phyloP scores from a whole-genome alignment of 2,888 invertebrate species.

The Villa cingulata region DNA sequence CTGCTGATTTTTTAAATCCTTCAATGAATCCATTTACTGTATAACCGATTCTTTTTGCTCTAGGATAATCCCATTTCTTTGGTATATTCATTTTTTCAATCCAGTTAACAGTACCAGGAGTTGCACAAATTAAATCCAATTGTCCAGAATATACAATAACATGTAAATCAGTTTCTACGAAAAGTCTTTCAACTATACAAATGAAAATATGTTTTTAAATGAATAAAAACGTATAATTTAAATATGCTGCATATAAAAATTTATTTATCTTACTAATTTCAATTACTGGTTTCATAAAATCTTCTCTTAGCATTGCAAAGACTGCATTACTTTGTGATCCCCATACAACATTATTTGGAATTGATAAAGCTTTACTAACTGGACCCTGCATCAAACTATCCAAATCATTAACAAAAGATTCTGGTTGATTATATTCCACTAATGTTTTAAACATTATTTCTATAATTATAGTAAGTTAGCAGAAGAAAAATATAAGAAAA shows the following conservation, averaged over 20 bases:
- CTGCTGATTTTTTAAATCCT: conserved; percentile 55
- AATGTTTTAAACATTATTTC: too few relatives aligned
- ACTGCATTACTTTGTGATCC: conserved; percentile 46
- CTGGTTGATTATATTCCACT: too few relatives aligned
- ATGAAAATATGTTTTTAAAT: too few relatives aligned
- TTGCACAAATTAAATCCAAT: conserved; percentile 71
- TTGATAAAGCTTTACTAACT: conserved; percentile 50
- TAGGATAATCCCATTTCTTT: conserved; percentile 44
- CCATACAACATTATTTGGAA: conserved; percentile 52
- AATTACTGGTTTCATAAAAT: conserved; percentile 73
- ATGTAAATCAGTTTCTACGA: conserved; percentile 52
- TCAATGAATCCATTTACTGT: conserved; percentile 48
- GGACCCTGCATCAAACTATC: conserved; percentile 52
- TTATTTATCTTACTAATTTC: conserved; percentile 41
- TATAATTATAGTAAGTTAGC: too few relatives aligned
- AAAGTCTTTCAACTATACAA: conserved; percentile 49
- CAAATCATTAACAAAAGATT: too few relatives aligned
- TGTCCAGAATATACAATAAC: conserved; percentile 65
- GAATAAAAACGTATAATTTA: background rate
- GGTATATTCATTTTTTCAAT: conserved; percentile 55
- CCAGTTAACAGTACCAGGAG: conserved; percentile 64
- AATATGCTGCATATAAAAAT: background rate
- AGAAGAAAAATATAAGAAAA: too few relatives aligned
- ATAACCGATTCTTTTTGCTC: conserved; percentile 42
- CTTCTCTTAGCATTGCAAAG: conserved; percentile 44